Conservation (phyloP, 2,888 invertebrate species). For the Trachelus troglodyta region DNA sequence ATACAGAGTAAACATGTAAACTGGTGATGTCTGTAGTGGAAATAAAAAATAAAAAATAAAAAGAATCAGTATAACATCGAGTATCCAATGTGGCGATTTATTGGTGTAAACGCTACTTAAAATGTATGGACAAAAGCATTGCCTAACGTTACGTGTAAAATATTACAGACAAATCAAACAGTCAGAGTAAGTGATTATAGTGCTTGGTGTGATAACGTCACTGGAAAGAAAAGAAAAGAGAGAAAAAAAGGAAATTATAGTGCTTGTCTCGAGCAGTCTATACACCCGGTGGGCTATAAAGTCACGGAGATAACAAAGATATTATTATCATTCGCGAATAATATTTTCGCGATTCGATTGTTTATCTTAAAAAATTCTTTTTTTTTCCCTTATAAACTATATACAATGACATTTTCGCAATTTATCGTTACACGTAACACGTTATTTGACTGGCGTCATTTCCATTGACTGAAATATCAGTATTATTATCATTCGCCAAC, state of each 20-base stretch:
- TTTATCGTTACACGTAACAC: background rate
- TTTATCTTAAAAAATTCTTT: background rate
- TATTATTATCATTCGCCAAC: background rate
- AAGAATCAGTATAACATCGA: background rate
- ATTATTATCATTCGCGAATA: background rate
- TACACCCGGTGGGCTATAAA: background rate
- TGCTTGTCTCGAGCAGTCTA: slow-evolving; percentile 5
- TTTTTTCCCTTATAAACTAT: background rate
- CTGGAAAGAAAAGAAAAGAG: background rate
- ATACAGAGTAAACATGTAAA: background rate
- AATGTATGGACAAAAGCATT: background rate
- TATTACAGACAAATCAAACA: background rate
- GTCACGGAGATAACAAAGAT: background rate
- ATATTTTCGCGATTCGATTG: background rate
- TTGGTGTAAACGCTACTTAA: background rate
- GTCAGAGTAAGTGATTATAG: background rate
- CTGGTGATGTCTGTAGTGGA: background rate
- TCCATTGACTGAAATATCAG: background rate
- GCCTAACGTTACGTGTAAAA: background rate
- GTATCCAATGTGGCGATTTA: background rate
- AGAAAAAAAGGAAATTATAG: background rate
- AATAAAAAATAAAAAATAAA: background rate
- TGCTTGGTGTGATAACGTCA: background rate
- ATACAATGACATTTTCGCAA: background rate
- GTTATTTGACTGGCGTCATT: background rate